Conservation (phyloP, 2,797 vertebrate species). For the Cichlasoma orientale region DNA sequence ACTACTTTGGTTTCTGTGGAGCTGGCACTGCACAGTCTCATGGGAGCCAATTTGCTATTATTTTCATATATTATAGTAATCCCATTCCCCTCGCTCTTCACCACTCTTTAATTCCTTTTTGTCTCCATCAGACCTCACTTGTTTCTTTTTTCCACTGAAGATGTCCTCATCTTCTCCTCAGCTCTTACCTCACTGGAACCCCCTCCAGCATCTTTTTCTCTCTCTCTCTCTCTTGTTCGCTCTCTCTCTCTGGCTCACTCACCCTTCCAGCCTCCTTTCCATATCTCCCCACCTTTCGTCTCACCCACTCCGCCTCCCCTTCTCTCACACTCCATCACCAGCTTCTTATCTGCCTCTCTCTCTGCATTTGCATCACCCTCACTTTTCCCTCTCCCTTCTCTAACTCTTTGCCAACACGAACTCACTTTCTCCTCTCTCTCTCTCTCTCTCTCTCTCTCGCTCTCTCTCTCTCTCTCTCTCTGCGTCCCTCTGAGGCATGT, state of each 20-base stretch:
- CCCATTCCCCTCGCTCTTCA: constrained; percentile 45
- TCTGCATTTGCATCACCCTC: constrained; percentile 68
- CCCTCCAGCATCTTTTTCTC: constrained; percentile 45
- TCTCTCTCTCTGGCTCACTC: constrained; percentile 54
- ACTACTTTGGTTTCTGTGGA: constrained; percentile 43
- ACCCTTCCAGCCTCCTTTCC: constrained; percentile 45
- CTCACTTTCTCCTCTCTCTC: constrained; percentile 30
- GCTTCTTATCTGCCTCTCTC: constrained; percentile 71
- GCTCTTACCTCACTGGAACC: constrained; percentile 37
- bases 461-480: constrained; percentile 25
- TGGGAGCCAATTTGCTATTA: constrained; percentile 57
- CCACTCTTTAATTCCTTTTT: constrained; percentile 61
- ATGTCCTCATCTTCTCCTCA: constrained; percentile 59
- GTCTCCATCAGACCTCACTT: constrained; percentile 55
- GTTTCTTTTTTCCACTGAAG: constrained; percentile 21
- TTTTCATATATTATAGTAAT: constrained; percentile 72
- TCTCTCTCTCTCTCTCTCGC: constrained; percentile 17
- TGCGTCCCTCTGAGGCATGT: constrained; percentile 75
- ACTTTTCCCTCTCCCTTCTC: constrained; percentile 25
- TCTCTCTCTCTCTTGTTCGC: constrained; percentile 27
- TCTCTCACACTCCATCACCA: constrained; percentile 67
- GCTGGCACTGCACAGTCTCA: constrained; percentile 32
- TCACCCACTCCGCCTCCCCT: constrained; percentile 28
- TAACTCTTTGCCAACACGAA: constrained; percentile 35
- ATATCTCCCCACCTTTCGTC: constrained; percentile 63